Base-by-base conservation (phyloP, 1,140 invertebrate genomes). In the Stegodyphus dumicola region DNA sequence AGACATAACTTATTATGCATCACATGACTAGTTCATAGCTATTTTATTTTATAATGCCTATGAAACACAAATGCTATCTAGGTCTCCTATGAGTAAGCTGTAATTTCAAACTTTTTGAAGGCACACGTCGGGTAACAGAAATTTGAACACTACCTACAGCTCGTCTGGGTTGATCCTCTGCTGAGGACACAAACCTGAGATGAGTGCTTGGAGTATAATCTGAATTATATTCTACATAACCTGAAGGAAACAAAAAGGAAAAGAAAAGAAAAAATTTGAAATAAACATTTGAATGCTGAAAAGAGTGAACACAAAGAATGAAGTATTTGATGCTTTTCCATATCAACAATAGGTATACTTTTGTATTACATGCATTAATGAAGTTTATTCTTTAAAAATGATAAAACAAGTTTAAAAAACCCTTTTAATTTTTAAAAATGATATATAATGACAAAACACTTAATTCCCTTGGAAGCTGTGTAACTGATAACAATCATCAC, bases 141-240 rank as follows among this genome's bases (percentile, higher is more conserved):
- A 86, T 86, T 74, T 86, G 84, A 17, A 86, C 76, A 18, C 77
- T 78, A 54, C 84, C 84, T 17, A 86, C 77, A 33, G 76, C 76
- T 78, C 77, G 71, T 74, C 67, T 64, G 13, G 74, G 83, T 15
- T 33, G 84, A 65, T 60, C 51, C 9, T 78, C 49, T 10, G 67
- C 13, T 6, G 84, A 64, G 10, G 84, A 51, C 33, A 73, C 53
- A 52, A 86, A 33, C 48, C 33, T 17, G 33, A 78, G 51, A 66
- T 65, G 56, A n/a, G 74, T 69, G 15, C 49, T 78, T 48, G 76
- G 17, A 17, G 67, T 73, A 78, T 78, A 86, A 52, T 65, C 69
- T 54, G 84, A 33, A 48, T 74, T 74, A 78, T 15, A 66, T 69
- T 86, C 76, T 64, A 70, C n/a, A 64, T 65, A 74, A 65, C 69